Conservation (phyloP, 2,888 invertebrate genomes). For the Seira musarum region DNA sequence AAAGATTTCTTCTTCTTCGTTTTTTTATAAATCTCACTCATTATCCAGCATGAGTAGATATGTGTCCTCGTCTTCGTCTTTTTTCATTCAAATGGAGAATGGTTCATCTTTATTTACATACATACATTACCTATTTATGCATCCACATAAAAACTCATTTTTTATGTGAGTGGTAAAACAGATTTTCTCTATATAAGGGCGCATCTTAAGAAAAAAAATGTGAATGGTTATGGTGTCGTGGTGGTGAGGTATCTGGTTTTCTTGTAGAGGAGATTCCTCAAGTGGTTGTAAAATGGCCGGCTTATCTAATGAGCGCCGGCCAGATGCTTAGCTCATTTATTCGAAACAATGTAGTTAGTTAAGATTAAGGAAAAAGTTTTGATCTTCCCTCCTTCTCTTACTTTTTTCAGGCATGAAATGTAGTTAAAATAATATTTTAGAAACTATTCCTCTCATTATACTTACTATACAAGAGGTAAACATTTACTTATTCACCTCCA, state of each 20-base stretch:
- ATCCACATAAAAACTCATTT: conserved; percentile 19
- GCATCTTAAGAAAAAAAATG: neutral
- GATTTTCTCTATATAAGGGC: conserved; percentile 10
- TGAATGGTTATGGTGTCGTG: conserved; percentile 4
- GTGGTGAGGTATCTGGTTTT: neutral
- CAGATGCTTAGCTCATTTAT: conserved; percentile 64
- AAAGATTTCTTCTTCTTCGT: neutral
- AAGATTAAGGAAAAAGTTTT: conserved; percentile 44
- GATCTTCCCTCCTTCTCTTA: conserved; percentile 3
- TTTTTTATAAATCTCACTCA: too few species aligned
- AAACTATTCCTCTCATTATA: neutral
- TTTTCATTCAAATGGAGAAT: too few species aligned
- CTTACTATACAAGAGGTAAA: neutral
- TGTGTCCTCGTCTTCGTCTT: too few species aligned
- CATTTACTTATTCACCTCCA: conserved; percentile 5
- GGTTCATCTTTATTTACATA: too few species aligned
- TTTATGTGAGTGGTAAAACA: neutral
- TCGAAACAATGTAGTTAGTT: conserved; percentile 59
- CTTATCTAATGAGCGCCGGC: conserved; percentile 61
- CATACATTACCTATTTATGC: conserved; percentile 2
- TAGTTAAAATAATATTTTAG: conserved; percentile 4
- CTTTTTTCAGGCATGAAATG: neutral
- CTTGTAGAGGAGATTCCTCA: conserved; percentile 31
- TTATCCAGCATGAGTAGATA: too few species aligned
- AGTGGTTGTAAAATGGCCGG: conserved; percentile 52